Evolutionary conservation across 1,140 invertebrate species (phyloP).

Genomic region (Periplaneta americana): DNA sequence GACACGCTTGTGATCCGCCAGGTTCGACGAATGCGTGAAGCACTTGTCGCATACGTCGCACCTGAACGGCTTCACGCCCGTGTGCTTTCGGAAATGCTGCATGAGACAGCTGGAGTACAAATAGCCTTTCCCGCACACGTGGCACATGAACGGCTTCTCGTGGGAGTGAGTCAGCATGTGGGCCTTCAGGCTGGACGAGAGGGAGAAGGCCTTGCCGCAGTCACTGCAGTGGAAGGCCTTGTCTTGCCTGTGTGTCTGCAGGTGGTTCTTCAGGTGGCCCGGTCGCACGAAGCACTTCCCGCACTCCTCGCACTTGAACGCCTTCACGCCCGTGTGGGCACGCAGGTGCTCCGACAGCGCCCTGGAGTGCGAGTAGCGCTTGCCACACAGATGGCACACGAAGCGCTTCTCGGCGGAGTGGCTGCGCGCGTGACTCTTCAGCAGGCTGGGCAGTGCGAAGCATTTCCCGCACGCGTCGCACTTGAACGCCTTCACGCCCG

Average conservation of each 20-base stretch:
- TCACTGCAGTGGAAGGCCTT: conserved; percentile 22
- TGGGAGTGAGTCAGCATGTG: conserved; percentile 27
- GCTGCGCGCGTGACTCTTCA: neutral
- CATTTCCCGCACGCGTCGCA: neutral
- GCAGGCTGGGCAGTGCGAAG: neutral
- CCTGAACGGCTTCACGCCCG: too few species aligned
- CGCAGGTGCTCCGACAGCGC: conserved; percentile 18
- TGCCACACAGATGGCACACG: neutral
- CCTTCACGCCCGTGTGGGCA: conserved; percentile 42
- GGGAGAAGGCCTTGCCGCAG: conserved; percentile 32
- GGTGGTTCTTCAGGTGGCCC: conserved; percentile 35
- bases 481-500: neutral
- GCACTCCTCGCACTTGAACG: conserved; percentile 11
- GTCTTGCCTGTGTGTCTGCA: conserved; percentile 36
- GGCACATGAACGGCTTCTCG: conserved; percentile 38
- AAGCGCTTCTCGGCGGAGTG: neutral
- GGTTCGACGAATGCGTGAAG: too few species aligned
- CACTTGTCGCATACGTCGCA: too few species aligned
- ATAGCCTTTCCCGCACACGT: conserved; percentile 40
- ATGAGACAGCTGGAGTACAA: too few species aligned
- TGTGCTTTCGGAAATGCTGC: too few species aligned
- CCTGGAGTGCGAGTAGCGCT: neutral
- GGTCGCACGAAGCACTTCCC: conserved; percentile 16
- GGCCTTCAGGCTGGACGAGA: conserved; percentile 3
- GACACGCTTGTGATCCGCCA: too few species aligned